Evolutionary conservation across 2,888 invertebrate species (phyloP).

Genomic region (Suillia variegata): DNA sequence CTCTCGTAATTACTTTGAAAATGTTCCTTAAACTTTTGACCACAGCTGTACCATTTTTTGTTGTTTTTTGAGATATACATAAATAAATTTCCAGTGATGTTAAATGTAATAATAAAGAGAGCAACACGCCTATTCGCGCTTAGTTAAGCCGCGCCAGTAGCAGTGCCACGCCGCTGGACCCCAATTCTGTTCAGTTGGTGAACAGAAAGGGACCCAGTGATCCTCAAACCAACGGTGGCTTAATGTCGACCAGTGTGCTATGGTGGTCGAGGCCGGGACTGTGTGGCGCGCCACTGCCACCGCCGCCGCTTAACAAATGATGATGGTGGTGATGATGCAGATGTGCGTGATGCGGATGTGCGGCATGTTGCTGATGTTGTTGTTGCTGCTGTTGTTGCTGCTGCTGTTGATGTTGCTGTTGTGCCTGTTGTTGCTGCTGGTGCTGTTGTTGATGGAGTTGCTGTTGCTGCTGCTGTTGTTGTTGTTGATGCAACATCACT

Average conservation of each 20-base stretch:
- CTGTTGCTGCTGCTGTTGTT: slow-evolving; percentile 47
- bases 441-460: slow-evolving; percentile 45
- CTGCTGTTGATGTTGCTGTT: slow-evolving; percentile 40
- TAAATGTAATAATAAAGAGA: too few species aligned
- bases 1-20: too few species aligned
- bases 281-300: slow-evolving; percentile 61
- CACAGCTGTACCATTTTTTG: too few species aligned
- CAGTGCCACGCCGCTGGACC: background rate
- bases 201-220: slow-evolving; percentile 72
- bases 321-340: slow-evolving; percentile 53
- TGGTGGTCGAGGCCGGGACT: slow-evolving; percentile 69
- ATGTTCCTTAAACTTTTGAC: too few species aligned
- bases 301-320: slow-evolving; percentile 52
- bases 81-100: too few species aligned
- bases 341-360: slow-evolving; percentile 43
- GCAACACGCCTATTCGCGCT: too few species aligned
- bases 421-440: slow-evolving; percentile 47
- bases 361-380: slow-evolving; percentile 48
- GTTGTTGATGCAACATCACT: slow-evolving; percentile 55
- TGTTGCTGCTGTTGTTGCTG: slow-evolving; percentile 50
- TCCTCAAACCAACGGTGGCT: slow-evolving; percentile 66
- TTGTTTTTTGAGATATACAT: too few species aligned
- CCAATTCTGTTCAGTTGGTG: slow-evolving; percentile 46
- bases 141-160: too few species aligned
- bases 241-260: slow-evolving; percentile 68